A percentile compares a stretch with the other conserved stretches of the same genome.
These are phyloP conservation scores for Drosophila crucigera DNA, from an alignment of 2,888 invertebrate genomes.

Conservation along the genomic window DNA sequence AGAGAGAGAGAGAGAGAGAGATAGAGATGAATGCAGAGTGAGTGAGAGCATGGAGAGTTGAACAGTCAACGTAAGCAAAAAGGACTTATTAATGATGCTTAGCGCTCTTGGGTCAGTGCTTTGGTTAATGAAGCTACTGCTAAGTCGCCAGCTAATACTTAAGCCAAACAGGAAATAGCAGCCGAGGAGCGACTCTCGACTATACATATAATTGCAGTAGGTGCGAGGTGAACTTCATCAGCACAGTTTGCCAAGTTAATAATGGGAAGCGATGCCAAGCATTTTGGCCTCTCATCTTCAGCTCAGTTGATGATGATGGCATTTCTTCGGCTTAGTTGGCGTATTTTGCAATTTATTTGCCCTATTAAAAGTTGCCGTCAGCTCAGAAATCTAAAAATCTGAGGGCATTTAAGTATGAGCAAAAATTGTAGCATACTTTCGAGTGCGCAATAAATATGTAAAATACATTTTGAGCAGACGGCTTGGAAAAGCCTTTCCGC, in stretches of 20 bases:
- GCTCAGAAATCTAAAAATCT: slow-evolving; percentile 14
- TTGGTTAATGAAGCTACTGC: slow-evolving; percentile 62
- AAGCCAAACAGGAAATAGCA: not conserved
- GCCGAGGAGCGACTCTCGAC: not conserved
- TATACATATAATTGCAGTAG: not conserved
- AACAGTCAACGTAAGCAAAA: slow-evolving; percentile 63
- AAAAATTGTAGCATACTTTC: slow-evolving; percentile 63
- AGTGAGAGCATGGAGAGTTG: slow-evolving; percentile 23
- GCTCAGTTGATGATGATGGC: slow-evolving; percentile 31
- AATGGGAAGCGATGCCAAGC: slow-evolving; percentile 65
- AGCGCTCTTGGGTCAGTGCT: slow-evolving; percentile 28
- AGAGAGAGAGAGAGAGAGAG: not conserved
- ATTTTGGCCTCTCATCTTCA: slow-evolving; percentile 44
- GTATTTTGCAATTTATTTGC: slow-evolving; percentile 60
- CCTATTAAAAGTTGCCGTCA: slow-evolving; percentile 59
- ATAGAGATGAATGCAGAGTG: not conserved
- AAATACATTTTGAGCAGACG: slow-evolving; percentile 39
- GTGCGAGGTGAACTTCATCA: slow-evolving; percentile 59
- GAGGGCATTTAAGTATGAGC: slow-evolving; percentile 13
- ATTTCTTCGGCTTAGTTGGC: slow-evolving; percentile 42
- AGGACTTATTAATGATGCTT: slow-evolving; percentile 74
- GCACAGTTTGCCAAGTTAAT: slow-evolving; percentile 73
- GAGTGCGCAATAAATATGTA: slow-evolving; percentile 62
- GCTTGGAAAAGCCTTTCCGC: slow-evolving; percentile 22
- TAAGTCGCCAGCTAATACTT: slow-evolving; percentile 41